Percentiles rank a stretch among this genome's conserved stretches.
These are phyloP conservation scores for Patagioenas fasciata DNA, from an alignment of 2,113 vertebrate species.

Conservation along the genomic window DNA sequence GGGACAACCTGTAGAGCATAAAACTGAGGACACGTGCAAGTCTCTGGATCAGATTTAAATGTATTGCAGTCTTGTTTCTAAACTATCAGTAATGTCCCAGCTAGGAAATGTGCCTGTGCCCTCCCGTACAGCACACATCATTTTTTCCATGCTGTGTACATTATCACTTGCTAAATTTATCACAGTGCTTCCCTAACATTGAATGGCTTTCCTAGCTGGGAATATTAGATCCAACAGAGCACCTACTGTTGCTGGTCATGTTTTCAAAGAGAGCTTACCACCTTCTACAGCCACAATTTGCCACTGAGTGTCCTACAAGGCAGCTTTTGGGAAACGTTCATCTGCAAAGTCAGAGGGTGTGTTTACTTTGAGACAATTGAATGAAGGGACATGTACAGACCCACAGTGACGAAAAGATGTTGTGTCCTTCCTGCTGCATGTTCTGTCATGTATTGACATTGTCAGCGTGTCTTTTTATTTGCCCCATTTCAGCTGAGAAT, in stretches of 20 bases:
- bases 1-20: neutral
- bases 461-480: neutral
- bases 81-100: neutral
- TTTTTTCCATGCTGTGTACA: slow-evolving; percentile 43
- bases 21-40: neutral
- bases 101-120: neutral
- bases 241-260: neutral
- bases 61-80: neutral
- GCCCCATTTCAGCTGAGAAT: neutral
- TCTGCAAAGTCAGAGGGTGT: neutral
- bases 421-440: neutral
- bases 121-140: neutral
- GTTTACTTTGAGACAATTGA: neutral
- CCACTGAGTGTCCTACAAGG: neutral
- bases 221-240: neutral
- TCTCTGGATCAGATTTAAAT: neutral
- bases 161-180: slow-evolving; percentile 53
- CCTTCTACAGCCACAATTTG: neutral
- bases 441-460: neutral
- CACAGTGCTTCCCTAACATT: neutral
- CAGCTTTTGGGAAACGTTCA: neutral
- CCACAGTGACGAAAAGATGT: neutral
- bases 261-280: neutral
- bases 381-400: neutral
- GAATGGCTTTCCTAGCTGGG: neutral